phyloP scores from a whole-genome alignment of 2,113 vertebrate genomes.

The Mus spicilegus region DNA sequence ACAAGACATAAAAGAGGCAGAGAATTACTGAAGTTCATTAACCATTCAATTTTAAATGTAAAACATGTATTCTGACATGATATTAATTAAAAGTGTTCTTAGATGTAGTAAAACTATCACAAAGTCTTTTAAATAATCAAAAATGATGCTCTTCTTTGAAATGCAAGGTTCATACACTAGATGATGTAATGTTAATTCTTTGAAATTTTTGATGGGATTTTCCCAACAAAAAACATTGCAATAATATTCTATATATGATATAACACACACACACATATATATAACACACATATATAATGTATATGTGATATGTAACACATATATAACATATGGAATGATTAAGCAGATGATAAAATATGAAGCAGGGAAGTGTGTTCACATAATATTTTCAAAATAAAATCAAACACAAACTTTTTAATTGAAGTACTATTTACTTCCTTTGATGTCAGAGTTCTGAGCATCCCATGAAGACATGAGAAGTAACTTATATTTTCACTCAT shows the following conservation, averaged over 20 bases:
- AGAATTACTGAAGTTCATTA: neutral
- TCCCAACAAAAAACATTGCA: constrained; percentile 60
- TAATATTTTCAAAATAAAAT: constrained; percentile 61
- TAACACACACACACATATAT: neutral
- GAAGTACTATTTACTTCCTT: constrained; percentile 42
- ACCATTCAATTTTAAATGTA: neutral
- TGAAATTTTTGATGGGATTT: constrained; percentile 37
- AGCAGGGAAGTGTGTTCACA: neutral
- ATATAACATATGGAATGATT: neutral
- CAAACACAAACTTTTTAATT: constrained; percentile 61
- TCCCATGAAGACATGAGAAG: neutral
- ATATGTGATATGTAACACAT: neutral
- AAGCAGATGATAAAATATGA: constrained; percentile 47
- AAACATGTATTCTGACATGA: neutral
- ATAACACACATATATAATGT: neutral
- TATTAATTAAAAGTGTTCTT: neutral
- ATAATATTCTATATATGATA: constrained; percentile 30
- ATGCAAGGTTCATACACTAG: neutral
- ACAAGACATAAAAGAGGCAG: neutral
- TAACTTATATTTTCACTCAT: constrained; percentile 46
- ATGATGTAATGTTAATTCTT: constrained; percentile 9
- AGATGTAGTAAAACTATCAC: neutral
- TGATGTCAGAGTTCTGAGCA: constrained; percentile 8
- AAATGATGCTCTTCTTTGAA: constrained; percentile 32
- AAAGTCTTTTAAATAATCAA: constrained; percentile 19